These are phyloP conservation scores for Hypocryptadius cinnamomeus DNA, from an alignment of 2,113 vertebrate genomes.

Conservation along the genomic window DNA sequence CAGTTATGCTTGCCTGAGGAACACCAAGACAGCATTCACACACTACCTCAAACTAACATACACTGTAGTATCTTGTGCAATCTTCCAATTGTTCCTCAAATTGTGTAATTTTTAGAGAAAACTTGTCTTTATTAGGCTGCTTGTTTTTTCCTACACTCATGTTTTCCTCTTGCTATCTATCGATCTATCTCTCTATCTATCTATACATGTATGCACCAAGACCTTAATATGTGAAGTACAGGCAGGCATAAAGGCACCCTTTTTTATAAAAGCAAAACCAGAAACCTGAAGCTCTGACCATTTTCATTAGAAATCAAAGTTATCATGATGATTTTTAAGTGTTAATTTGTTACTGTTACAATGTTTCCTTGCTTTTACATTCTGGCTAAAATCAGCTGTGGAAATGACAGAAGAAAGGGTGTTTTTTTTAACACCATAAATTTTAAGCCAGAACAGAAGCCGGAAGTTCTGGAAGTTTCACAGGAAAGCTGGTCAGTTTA, in stretches of 20 bases:
- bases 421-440: background rate
- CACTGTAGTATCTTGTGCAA: background rate
- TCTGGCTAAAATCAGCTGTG: background rate
- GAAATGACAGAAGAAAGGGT: conserved; percentile 6
- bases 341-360: background rate
- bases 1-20: background rate
- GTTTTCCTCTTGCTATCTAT: background rate
- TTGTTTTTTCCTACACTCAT: background rate
- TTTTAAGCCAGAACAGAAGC: conserved; percentile 31
- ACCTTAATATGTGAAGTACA: background rate
- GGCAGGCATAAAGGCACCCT: background rate
- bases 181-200: rapidly evolving
- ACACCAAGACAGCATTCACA: background rate
- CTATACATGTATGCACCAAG: rapidly evolving
- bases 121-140: background rate
- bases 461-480: conserved; percentile 17
- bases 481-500: background rate
- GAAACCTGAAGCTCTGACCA: background rate
- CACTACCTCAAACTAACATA: background rate
- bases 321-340: background rate
- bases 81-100: background rate
- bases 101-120: background rate
- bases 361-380: background rate
- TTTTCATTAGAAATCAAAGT: background rate
- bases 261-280: background rate